Conservation (phyloP, 2,888 invertebrate species). For the Dasypolia templi region DNA sequence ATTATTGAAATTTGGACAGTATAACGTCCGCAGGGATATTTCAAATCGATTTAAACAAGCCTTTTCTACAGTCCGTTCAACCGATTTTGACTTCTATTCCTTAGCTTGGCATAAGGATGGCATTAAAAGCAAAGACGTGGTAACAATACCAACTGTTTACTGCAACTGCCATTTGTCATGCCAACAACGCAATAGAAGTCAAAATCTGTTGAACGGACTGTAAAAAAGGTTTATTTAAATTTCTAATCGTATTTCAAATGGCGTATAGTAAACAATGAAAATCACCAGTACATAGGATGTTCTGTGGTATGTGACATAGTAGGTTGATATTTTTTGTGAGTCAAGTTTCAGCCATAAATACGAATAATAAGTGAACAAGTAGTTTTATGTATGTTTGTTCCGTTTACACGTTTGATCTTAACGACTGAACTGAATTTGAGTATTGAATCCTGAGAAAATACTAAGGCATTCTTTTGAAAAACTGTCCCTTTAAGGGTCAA, state of each 20-base stretch:
- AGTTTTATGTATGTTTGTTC: not conserved
- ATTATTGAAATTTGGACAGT: not conserved
- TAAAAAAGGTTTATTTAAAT: too few relatives aligned
- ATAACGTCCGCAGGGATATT: not conserved
- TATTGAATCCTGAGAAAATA: not conserved
- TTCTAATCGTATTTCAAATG: too few relatives aligned
- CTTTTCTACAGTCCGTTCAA: too few relatives aligned
- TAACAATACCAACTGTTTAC: too few relatives aligned
- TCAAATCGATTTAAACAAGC: too few relatives aligned
- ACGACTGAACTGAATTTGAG: not conserved
- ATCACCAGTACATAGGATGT: not conserved
- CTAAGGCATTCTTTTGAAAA: not conserved
- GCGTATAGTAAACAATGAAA: not conserved
- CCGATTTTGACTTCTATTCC: too few relatives aligned
- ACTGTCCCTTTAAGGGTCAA: too few relatives aligned
- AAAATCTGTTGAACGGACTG: too few relatives aligned
- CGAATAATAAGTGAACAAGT: not conserved
- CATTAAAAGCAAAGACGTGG: too few relatives aligned
- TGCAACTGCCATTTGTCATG: too few relatives aligned
- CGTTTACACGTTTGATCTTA: not conserved
- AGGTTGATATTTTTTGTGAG: not conserved
- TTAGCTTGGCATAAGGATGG: too few relatives aligned
- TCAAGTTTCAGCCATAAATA: not conserved
- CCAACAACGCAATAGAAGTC: too few relatives aligned
- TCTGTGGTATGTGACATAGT: not conserved